phyloP scores from a whole-genome alignment of 2,113 vertebrate species.

The Charadrius vociferus region DNA sequence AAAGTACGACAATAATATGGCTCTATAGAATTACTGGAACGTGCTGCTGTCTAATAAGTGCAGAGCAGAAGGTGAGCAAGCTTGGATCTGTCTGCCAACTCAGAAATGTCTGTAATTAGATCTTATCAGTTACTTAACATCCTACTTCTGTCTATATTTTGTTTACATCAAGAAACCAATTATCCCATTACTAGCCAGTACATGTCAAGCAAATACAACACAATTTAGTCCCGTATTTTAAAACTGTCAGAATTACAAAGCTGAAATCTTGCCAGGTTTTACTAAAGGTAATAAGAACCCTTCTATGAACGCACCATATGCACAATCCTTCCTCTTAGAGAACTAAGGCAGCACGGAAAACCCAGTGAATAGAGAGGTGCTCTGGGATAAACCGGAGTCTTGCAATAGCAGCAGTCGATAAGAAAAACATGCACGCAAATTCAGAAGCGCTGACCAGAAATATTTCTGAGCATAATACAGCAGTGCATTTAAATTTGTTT shows the following conservation, averaged over 20 bases:
- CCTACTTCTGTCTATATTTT: not conserved
- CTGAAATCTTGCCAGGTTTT: not conserved
- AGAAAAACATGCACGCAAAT: not conserved
- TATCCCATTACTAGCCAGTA: not conserved
- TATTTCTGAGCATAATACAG: not conserved
- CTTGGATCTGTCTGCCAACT: not conserved
- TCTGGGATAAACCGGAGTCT: not conserved
- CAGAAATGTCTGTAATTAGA: slow-evolving; percentile 2
- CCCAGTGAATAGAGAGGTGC: not conserved
- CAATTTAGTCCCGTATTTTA: not conserved
- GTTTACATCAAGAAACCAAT: slow-evolving; percentile 44
- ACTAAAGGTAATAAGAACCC: not conserved
- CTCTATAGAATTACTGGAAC: not conserved
- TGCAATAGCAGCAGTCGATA: not conserved
- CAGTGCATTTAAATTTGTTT: not conserved
- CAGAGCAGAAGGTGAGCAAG: slow-evolving; percentile 40
- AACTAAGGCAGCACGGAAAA: not conserved
- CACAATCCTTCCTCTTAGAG: not conserved
- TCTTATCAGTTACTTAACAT: slow-evolving; percentile 8
- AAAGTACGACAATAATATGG: not conserved
- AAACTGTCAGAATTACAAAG: not conserved
- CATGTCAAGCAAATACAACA: not conserved
- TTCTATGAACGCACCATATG: not conserved
- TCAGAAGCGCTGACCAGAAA: not conserved
- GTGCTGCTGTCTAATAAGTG: not conserved